Evolutionary conservation across 2,113 vertebrate genomes (phyloP), one percentile per base, ranked within the genome.

Genomic region (Sialia sialis): DNA sequence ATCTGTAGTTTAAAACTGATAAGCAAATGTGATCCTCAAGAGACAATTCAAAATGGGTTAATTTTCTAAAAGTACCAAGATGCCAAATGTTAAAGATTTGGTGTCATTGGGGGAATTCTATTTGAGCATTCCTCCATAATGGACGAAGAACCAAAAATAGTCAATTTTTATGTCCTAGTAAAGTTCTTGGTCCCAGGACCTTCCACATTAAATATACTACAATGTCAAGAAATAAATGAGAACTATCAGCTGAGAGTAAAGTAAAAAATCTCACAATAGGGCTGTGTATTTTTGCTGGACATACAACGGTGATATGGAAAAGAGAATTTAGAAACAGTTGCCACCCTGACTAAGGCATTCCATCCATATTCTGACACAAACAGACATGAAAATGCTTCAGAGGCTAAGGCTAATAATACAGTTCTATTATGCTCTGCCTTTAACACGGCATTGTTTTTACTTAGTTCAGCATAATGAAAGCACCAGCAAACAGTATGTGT

Each of bases 91-190:
- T 84, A 88, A 77, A 63, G n/a, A 51, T 88, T 43, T 70, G 32
- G 19, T 63, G 38, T 59, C 70, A 74, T 83, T 81, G 20, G 73
- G 46, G 27, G 23, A 51, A 86, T 76, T 77, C 51, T 83, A 89
- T 74, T 25, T 74, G 67, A 84, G 34, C 25, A 36, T 62, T 95
- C 89, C 46, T 92, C 36, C 23, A 43, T 69, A 90, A 55, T 51
- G 25, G 51, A 90, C 19, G 55, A 93, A 88, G 60, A 70, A 78
- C 23, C 39, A 48, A 69, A 75, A 59, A 8, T 30, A 44, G 59
- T 92, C 63, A 84, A n/a, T 92, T 94, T 92, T 88, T 92, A 77
- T 77, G 55, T 88, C 27, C n/a, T 55, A 58, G 46, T 85, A 51
- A 85, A 77, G 46, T 49, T 91, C 51, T 73, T 69, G 43, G 63